These are phyloP conservation scores for Lycaena phlaeas DNA, from an alignment of 2,888 invertebrate genomes.

Conservation along the genomic window DNA sequence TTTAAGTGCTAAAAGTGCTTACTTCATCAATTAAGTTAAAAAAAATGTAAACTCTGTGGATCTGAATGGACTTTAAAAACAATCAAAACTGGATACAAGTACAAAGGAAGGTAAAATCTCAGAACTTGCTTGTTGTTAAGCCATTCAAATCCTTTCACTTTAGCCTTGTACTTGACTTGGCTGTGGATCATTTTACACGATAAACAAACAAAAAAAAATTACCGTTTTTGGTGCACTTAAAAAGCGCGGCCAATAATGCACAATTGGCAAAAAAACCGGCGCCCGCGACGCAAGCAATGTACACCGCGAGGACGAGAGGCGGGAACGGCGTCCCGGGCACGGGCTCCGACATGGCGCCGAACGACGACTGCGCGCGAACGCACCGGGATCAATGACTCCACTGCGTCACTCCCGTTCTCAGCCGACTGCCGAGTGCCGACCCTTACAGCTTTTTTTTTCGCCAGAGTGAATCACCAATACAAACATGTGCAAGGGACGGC, in stretches of 20 bases:
- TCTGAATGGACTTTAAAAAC: too few relatives aligned
- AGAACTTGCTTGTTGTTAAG: too few relatives aligned
- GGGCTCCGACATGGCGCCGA: slow-evolving; percentile 52
- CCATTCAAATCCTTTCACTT: too few relatives aligned
- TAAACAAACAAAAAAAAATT: too few relatives aligned
- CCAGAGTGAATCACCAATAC: slow-evolving; percentile 52
- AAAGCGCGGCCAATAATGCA: slow-evolving; percentile 50
- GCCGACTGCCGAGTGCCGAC: slow-evolving; percentile 53
- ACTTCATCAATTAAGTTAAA: too few relatives aligned
- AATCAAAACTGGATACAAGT: too few relatives aligned
- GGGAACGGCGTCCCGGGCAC: slow-evolving; percentile 43
- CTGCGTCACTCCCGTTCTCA: slow-evolving; percentile 55
- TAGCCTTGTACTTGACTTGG: too few relatives aligned
- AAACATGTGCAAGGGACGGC: slow-evolving; percentile 52
- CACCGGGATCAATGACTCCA: slow-evolving; percentile 67
- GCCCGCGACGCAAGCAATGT: slow-evolving; percentile 53
- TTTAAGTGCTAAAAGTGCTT: too few relatives aligned
- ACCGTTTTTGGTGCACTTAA: slow-evolving; percentile 64
- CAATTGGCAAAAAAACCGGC: slow-evolving; percentile 57
- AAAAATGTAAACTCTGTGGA: too few relatives aligned
- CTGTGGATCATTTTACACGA: too few relatives aligned
- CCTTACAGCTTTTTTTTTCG: slow-evolving; percentile 44
- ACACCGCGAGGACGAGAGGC: slow-evolving; percentile 44
- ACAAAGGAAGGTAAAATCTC: too few relatives aligned
- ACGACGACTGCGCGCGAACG: slow-evolving; percentile 56